These are phyloP conservation scores for Conomelus anceps DNA, from an alignment of 2,888 invertebrate genomes.

Conservation along the genomic window DNA sequence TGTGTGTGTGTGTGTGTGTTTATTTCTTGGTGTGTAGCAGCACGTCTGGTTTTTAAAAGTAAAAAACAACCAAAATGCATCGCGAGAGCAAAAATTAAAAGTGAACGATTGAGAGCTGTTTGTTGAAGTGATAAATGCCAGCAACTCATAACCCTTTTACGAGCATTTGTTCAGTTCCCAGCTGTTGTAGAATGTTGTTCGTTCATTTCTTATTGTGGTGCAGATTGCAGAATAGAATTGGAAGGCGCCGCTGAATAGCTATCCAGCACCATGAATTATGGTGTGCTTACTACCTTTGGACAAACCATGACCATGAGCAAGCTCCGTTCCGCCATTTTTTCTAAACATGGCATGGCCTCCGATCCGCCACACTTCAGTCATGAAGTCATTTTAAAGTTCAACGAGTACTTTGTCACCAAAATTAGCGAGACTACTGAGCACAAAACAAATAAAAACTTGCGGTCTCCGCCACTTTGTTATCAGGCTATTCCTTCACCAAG, in stretches of 20 bases:
- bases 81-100: background rate
- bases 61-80: background rate
- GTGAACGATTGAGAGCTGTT: background rate
- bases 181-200: background rate
- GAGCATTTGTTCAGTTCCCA: background rate
- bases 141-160: background rate
- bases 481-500: background rate
- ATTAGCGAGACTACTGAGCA: background rate
- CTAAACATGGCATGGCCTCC: background rate
- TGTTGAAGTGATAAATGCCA: background rate
- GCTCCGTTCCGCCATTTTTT: background rate
- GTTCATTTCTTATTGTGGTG: background rate
- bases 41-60: background rate
- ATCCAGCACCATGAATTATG: background rate
- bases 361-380: background rate
- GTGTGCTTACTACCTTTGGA: background rate
- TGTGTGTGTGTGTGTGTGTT: background rate
- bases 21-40: too few relatives aligned
- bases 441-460: background rate
- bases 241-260: background rate
- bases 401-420: background rate
- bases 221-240: background rate
- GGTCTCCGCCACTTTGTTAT: background rate
- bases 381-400: background rate
- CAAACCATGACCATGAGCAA: background rate